Conservation (phyloP, 2,888 invertebrate genomes). For the Fissipunctia ypsillon region DNA sequence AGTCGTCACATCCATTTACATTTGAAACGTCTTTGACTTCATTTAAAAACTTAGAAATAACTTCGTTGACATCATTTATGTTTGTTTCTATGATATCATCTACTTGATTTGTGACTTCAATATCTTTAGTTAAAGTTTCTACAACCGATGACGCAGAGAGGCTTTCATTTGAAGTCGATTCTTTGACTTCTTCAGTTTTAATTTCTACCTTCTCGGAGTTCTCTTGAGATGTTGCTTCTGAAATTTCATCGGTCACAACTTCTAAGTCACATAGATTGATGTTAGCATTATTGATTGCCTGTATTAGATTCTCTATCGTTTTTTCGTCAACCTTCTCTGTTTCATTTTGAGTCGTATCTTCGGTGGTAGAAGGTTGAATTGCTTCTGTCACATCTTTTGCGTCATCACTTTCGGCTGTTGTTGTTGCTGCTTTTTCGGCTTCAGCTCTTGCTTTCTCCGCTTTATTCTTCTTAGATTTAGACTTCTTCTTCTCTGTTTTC, state of each 20-base stretch:
- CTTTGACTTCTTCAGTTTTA: slow-evolving; percentile 46
- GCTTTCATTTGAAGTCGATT: slow-evolving; percentile 48
- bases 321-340: slow-evolving; percentile 77
- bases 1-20: slow-evolving; percentile 47
- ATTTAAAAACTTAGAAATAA: slow-evolving; percentile 57
- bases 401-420: slow-evolving; percentile 66
- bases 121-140: slow-evolving; percentile 31
- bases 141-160: slow-evolving; percentile 45
- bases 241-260: slow-evolving; percentile 72
- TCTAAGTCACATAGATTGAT: slow-evolving; percentile 80
- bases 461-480: slow-evolving; percentile 85
- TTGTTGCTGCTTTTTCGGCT: slow-evolving; percentile 64
- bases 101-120: slow-evolving; percentile 32
- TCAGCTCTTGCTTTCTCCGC: slow-evolving; percentile 70
- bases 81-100: slow-evolving; percentile 51
- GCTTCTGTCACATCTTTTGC: slow-evolving; percentile 64
- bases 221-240: slow-evolving; percentile 65
- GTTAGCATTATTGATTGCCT: slow-evolving; percentile 82
- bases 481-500: slow-evolving; percentile 76
- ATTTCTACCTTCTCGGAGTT: slow-evolving; percentile 48
- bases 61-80: slow-evolving; percentile 58
- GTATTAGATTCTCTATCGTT: slow-evolving; percentile 80
- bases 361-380: slow-evolving; percentile 63
- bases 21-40: slow-evolving; percentile 51
- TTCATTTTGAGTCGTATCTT: slow-evolving; percentile 63